Evolutionary conservation across 2,113 vertebrate species (phyloP), one percentile per base, ranked within the genome.

Genomic region (Kobus ellipsiprymnus): DNA sequence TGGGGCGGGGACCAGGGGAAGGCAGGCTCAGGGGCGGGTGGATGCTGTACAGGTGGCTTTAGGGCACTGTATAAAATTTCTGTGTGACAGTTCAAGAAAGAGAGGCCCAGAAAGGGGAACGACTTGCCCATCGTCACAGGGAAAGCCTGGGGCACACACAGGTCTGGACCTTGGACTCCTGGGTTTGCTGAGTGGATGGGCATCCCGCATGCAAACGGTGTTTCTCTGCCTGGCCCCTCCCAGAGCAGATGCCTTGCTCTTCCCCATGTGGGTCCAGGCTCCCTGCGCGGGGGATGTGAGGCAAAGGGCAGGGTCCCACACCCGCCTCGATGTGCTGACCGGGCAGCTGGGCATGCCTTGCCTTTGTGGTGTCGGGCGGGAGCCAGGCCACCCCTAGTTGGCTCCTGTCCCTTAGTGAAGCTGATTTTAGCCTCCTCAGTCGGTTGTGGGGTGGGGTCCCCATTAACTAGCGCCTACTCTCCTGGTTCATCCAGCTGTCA

Each of bases 391-490:
- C 59, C 91, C 60, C 50, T 94, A 94, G 95, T 55, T 96, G 92
- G 92, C 94, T 90, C 87, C 90, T 50, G 91, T 15, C n/a, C 83
- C 90, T 93, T 87, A 17, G 3, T 10, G 33, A 48, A 90, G 92
- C 84, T 92, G 94, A 82, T 46, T 92, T 88, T 81, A 62, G 85
- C 60, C n/a, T 96, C 94, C 44, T 90, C 2, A 15, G 67, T 36
- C 29, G 59, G 48, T 94, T 1, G 2, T 21, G 64, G 29, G 40
- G 44, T 19, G 91, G 57, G 87, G 17, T 64, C 50, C 88, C 95
- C 91, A 87, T 96, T 95, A 98, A 86, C 87, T 90, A 98, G 91
- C 46, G 80, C 82, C 92, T 95, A 60, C 57, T 83, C 50, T 86
- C 95, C n/a, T 6, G 2, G 60, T 0, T 6, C 87, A 89, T 80